phyloP scores from a whole-genome alignment of 2,888 invertebrate genomes.

The Zygaena filipendulae region DNA sequence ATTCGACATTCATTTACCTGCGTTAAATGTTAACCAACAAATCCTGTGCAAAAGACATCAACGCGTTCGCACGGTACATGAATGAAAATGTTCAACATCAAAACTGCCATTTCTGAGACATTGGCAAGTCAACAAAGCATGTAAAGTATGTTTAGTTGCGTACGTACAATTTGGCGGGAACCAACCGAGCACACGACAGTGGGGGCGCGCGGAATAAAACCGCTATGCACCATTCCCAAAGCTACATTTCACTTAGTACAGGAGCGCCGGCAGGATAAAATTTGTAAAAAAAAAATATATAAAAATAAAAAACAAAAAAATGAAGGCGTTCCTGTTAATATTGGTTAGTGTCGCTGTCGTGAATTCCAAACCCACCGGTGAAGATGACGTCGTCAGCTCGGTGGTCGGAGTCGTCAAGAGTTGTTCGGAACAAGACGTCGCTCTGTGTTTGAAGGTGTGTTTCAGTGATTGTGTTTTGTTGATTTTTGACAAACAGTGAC shows the following conservation, averaged over 20 bases:
- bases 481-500: too few relatives aligned
- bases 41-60: too few relatives aligned
- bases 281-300: conserved; percentile 6
- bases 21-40: too few relatives aligned
- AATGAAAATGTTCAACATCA: too few relatives aligned
- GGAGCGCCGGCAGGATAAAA: conserved; percentile 23
- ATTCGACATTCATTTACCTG: too few relatives aligned
- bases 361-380: conserved; percentile 52
- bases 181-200: conserved; percentile 24
- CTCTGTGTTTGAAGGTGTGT: conserved; percentile 80
- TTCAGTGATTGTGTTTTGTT: conserved; percentile 19
- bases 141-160: too few relatives aligned
- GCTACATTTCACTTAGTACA: conserved; percentile 48
- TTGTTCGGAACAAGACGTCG: conserved; percentile 75
- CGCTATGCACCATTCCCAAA: conserved; percentile 35
- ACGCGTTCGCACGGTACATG: too few relatives aligned
- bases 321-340: conserved; percentile 57
- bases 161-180: conserved; percentile 21
- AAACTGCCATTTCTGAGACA: too few relatives aligned
- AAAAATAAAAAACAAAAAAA: conserved; percentile 22
- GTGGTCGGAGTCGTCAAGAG: conserved; percentile 75
- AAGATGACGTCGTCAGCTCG: conserved; percentile 68
- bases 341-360: conserved; percentile 61
- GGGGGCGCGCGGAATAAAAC: conserved; percentile 58
- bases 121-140: too few relatives aligned